These are phyloP conservation scores for Hymenochirus boettgeri DNA, from an alignment of 2,113 vertebrate genomes.

Conservation along the genomic window DNA sequence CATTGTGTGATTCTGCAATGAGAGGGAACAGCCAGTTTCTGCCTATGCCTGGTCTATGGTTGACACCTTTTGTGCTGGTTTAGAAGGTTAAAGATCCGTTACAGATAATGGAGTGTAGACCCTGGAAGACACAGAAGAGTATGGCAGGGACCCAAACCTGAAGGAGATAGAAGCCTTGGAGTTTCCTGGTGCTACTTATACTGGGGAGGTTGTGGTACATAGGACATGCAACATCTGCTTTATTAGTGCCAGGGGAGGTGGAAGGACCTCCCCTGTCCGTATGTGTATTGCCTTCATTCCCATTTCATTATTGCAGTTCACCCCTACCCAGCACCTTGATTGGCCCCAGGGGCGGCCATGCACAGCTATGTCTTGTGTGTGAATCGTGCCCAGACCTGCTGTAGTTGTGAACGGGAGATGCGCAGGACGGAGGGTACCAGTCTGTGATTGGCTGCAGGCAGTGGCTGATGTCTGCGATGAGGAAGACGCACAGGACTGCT, in stretches of 20 bases:
- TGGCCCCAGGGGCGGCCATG: not conserved
- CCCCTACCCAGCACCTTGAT: not conserved
- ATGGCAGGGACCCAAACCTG: no score
- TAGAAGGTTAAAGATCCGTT: no score
- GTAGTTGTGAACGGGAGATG: conserved; percentile 87
- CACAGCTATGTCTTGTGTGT: conserved; percentile 88
- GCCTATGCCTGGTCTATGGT: no score
- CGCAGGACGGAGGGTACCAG: conserved; percentile 90
- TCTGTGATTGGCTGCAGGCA: conserved; percentile 81
- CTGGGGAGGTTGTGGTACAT: not conserved
- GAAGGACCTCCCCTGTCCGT: not conserved
- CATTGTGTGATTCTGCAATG: not conserved
- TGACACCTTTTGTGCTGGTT: no score
- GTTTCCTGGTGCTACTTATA: no score
- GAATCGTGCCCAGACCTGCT: conserved; percentile 94
- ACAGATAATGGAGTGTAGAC: no score
- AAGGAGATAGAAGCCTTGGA: no score
- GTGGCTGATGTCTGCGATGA: conserved; percentile 70
- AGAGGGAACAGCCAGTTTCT: no score
- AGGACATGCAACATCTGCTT: conserved; percentile 1
- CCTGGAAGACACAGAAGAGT: no score
- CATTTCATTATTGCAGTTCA: not conserved
- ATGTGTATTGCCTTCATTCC: conserved; percentile 6
- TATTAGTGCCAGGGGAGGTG: conserved; percentile 43
- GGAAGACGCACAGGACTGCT: conserved; percentile 92